Evolutionary conservation across 1,140 invertebrate genomes (phyloP).

Genomic region (Matsumurasca onukii): DNA sequence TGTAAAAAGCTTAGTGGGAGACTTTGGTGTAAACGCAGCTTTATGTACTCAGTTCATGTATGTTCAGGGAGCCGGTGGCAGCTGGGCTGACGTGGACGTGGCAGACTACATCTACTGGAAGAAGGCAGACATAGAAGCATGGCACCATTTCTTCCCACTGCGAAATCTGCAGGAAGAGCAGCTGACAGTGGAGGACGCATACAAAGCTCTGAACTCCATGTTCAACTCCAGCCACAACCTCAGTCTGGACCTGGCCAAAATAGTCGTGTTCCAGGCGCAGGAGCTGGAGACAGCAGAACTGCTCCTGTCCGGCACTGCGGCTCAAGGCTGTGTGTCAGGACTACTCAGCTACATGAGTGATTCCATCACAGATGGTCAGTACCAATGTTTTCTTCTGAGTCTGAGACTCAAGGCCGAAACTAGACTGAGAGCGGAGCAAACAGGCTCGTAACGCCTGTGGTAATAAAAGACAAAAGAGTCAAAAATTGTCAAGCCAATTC

Average conservation of each 20-base stretch:
- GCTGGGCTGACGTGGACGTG: background rate
- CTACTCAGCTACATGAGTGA: background rate
- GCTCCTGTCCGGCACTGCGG: background rate
- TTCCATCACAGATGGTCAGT: background rate
- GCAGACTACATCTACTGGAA: constrained; percentile 3
- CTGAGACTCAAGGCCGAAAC: background rate
- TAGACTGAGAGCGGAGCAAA: background rate
- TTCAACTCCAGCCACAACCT: background rate
- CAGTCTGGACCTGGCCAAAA: background rate
- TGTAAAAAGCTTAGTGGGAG: background rate
- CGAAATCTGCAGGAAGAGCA: background rate
- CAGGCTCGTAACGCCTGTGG: background rate
- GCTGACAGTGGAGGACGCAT: too few species aligned
- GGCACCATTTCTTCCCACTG: background rate
- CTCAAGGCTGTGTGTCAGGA: background rate
- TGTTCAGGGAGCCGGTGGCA: background rate
- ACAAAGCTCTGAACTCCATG: too few species aligned
- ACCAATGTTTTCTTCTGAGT: background rate
- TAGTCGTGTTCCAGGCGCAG: background rate
- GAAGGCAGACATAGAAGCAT: background rate
- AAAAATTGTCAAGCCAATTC: background rate
- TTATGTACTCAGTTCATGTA: too few species aligned
- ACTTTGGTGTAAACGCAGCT: too few species aligned
- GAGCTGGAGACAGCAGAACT: background rate
- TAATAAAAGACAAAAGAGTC: background rate